A percentile compares a stretch with the other conserved stretches of the same genome.
Evolutionary conservation across 2,113 vertebrate genomes (phyloP).

Genomic region (Onychostruthus taczanowskii): DNA sequence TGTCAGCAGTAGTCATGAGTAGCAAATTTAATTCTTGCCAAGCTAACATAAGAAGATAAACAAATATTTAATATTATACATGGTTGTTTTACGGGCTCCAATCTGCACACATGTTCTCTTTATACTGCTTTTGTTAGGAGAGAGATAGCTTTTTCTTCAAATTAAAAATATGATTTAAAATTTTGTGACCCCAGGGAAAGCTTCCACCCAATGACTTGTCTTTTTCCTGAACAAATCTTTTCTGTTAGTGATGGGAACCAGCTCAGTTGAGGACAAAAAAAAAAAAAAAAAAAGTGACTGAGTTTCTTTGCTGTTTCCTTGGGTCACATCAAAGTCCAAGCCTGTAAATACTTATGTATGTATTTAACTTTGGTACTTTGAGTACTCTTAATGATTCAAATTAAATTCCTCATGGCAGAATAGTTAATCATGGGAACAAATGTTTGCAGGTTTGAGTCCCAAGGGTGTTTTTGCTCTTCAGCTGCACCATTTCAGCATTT

Average conservation of each 20-base stretch:
- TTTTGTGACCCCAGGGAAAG: background rate
- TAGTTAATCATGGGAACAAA: slow-evolving; percentile 46
- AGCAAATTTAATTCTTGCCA: slow-evolving; percentile 53
- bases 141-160: background rate
- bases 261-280: background rate
- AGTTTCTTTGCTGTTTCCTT: background rate
- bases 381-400: slow-evolving; percentile 5
- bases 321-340: background rate
- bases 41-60: slow-evolving; percentile 28
- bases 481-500: background rate
- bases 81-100: background rate
- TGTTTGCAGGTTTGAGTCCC: slow-evolving; percentile 11
- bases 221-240: background rate
- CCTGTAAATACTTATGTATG: slow-evolving; percentile 14
- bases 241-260: background rate
- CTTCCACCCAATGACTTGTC: background rate
- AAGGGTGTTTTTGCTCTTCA: slow-evolving; percentile 7
- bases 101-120: background rate
- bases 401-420: background rate
- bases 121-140: background rate
- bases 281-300: background rate
- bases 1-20: slow-evolving; percentile 29
- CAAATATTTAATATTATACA: slow-evolving; percentile 32
- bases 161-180: background rate
- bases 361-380: slow-evolving; percentile 5